phyloP scores from a whole-genome alignment of 2,797 vertebrate genomes.

The Chloroceryle amazona region DNA sequence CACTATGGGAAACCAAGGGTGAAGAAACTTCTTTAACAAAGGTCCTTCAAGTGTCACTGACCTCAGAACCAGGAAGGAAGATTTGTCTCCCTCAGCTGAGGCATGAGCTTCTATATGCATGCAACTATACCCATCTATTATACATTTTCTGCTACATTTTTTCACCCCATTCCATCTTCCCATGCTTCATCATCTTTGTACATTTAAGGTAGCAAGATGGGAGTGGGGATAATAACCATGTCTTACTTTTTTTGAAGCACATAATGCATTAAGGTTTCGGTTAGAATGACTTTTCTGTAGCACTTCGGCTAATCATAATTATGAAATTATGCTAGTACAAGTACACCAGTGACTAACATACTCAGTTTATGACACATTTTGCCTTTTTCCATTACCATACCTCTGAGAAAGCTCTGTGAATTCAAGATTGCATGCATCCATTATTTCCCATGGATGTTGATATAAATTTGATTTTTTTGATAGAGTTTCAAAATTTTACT shows the following conservation, averaged over 20 bases:
- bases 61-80: not conserved
- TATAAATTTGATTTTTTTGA: not conserved
- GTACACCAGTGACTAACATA: not conserved
- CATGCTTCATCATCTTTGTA: not conserved
- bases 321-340: not conserved
- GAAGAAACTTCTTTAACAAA: not conserved
- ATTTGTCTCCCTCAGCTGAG: not conserved
- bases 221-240: not conserved
- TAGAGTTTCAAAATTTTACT: not conserved
- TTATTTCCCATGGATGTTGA: not conserved
- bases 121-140: fast-evolving
- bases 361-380: not conserved
- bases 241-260: not conserved
- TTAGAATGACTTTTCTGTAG: not conserved
- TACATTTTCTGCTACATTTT: not conserved
- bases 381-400: not conserved
- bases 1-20: not conserved
- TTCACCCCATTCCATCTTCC: not conserved
- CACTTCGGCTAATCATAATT: not conserved
- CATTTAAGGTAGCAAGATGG: not conserved
- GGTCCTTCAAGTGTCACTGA: too few relatives aligned
- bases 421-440: not conserved
- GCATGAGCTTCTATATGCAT: not conserved
- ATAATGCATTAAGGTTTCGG: not conserved
- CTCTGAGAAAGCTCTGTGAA: not conserved